phyloP scores from a whole-genome alignment of 2,888 invertebrate species.

The Polietes domitor region DNA sequence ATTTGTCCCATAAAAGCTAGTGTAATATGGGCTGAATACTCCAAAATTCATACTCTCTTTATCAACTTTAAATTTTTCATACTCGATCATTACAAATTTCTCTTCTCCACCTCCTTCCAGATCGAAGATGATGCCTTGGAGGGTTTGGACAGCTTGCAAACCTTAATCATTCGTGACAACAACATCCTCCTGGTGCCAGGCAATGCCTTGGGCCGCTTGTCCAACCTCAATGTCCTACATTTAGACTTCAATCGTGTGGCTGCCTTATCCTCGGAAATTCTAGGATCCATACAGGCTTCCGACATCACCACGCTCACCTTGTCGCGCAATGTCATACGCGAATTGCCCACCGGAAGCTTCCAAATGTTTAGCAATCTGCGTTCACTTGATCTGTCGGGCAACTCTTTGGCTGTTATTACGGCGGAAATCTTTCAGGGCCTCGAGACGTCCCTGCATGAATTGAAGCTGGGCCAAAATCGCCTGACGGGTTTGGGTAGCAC shows the following conservation, averaged over 20 bases:
- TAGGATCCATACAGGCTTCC: conserved; percentile 86
- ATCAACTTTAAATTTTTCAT: too few species aligned
- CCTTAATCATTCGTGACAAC: conserved; percentile 91
- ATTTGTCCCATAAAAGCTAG: too few species aligned
- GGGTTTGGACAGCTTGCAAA: conserved; percentile 88
- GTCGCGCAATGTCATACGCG: conserved; percentile 92
- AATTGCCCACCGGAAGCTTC: conserved; percentile 91
- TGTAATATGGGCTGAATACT: too few species aligned
- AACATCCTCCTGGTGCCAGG: conserved; percentile 93
- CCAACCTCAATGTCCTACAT: conserved; percentile 87
- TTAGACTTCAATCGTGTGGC: conserved; percentile 94
- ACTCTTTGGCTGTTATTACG: conserved; percentile 87
- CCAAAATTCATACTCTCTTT: too few species aligned
- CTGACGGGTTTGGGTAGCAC: conserved; percentile 86
- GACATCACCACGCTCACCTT: conserved; percentile 88
- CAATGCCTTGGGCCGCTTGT: conserved; percentile 90
- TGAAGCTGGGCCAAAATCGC: conserved; percentile 89
- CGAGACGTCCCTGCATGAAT: conserved; percentile 86
- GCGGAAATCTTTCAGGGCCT: conserved; percentile 89
- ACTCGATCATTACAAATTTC: too few species aligned
- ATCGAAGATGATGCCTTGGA: conserved; percentile 94
- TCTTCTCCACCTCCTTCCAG: conserved; percentile 82
- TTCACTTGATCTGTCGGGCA: conserved; percentile 89
- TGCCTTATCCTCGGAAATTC: conserved; percentile 89
- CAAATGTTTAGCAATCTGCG: conserved; percentile 87